Evolutionary conservation across 2,113 vertebrate genomes (phyloP).

Genomic region (Andinoacara biseriatus): DNA sequence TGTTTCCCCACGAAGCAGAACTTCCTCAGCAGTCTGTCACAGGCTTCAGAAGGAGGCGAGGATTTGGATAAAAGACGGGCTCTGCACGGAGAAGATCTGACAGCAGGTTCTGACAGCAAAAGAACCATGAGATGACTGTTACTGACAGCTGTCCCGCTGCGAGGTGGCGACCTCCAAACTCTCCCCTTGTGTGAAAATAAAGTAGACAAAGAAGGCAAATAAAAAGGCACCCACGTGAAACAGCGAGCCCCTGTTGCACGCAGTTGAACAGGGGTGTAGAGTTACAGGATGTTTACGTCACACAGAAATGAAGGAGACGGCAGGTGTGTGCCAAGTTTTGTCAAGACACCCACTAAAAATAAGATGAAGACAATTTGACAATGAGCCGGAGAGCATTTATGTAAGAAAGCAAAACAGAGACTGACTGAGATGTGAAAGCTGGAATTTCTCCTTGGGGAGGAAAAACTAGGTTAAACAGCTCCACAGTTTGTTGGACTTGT

Average conservation of each 20-base stretch:
- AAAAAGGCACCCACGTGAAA: slow-evolving; percentile 23
- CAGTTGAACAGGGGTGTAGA: slow-evolving; percentile 31
- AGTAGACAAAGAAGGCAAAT: slow-evolving; percentile 13
- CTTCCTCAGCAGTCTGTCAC: slow-evolving; percentile 45
- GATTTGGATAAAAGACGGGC: background rate
- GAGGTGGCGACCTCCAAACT: slow-evolving; percentile 10
- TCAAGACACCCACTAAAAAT: slow-evolving; percentile 35
- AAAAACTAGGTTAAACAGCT: slow-evolving; percentile 38
- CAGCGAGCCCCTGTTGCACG: background rate
- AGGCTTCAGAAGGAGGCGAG: slow-evolving; percentile 15
- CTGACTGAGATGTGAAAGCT: slow-evolving; percentile 1
- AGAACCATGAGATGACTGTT: slow-evolving; percentile 30
- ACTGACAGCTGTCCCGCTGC: slow-evolving; percentile 35
- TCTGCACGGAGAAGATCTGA: slow-evolving; percentile 19
- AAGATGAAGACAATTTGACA: slow-evolving; percentile 1
- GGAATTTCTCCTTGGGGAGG: background rate
- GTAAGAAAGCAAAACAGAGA: background rate
- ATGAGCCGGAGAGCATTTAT: background rate
- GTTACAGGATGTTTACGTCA: slow-evolving; percentile 57
- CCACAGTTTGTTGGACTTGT: slow-evolving; percentile 29
- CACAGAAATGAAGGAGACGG: background rate
- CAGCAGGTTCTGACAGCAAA: slow-evolving; percentile 61
- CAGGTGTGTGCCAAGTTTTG: slow-evolving; percentile 34
- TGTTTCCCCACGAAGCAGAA: slow-evolving; percentile 29
- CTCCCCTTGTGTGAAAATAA: background rate